Base-by-base conservation (phyloP, 2,888 invertebrate genomes). In the Rhorus exstirpatorius region DNA sequence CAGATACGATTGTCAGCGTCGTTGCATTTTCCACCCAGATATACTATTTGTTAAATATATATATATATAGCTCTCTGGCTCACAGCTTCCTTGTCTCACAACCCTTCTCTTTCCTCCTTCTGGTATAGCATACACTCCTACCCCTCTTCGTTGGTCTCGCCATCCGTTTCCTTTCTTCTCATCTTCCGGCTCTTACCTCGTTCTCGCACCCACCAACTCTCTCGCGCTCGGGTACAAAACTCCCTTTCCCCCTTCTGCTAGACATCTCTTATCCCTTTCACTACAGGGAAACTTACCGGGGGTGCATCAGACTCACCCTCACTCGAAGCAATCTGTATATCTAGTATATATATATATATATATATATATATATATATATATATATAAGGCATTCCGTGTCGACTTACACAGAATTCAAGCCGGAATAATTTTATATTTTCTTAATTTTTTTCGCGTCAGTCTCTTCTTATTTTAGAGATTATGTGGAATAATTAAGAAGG, bases 1-100 rank as follows among this genome's bases (percentile, higher is more conserved):
- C 80, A 82, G 84, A 84, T 82, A 84, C 84, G 84, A 82, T 84
- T 84, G 84, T 82, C 84, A 78, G 77, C 61, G 77, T 71, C 80
- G 61, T 82, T 82, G 65, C 44, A 70, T 82, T 58, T 74, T 72
- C 55, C 44, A 26, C 61, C 49, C 63, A 49, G 44, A 58, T 26
- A 63, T 74, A 53, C 14, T n/a, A 8, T 1, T 74, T 21, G 3
- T 24, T 44, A 58, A 44, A 26, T 8, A 19, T 19, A 46, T 17
- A 31, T 44, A 58, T 12, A 7, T 71, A 19, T 31, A 17, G 7
- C 14, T 12, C 10, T 55, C 14, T 49, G 17, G 24, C 7, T 41
- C 31, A 55, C 76, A 61, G 10, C 44, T 51, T 51, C 38, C 68
- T 49, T 74, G 41, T 26, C 41, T 26, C 19, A 8, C 26, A 17